Percentiles rank a stretch among this genome's conserved stretches.
Evolutionary conservation across 2,113 vertebrate genomes (phyloP).

Genomic region (Addax nasomaculatus): DNA sequence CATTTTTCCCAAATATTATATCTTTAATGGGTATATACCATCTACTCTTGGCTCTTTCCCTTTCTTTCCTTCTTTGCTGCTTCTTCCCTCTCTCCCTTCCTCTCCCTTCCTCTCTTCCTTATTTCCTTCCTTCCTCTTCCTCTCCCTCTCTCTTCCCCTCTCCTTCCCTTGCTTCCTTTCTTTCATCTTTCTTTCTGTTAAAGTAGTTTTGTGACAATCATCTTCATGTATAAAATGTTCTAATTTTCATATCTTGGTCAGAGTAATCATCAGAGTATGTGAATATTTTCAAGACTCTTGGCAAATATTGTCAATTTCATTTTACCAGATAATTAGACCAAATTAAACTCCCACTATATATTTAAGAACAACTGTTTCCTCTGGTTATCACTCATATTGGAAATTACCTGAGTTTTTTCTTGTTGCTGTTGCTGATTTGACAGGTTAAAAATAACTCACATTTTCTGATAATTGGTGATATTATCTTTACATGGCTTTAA

Average conservation of each 20-base stretch:
- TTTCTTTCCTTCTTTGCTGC: background rate
- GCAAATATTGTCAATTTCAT: background rate
- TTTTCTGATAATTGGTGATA: background rate
- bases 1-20: background rate
- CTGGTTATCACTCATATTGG: background rate
- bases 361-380: background rate
- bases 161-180: background rate
- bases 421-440: background rate
- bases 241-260: background rate
- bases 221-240: background rate
- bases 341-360: background rate
- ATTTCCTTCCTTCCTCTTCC: background rate
- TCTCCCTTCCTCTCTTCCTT: background rate
- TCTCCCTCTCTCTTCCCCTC: accelerated
- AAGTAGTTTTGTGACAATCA: background rate
- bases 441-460: background rate
- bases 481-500: background rate
- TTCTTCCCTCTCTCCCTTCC: background rate
- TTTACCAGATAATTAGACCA: background rate
- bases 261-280: background rate
- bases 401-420: background rate
- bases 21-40: background rate
- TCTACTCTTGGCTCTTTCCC: background rate
- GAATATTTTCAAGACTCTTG: background rate
- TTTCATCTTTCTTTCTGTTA: background rate